Percentiles rank a stretch among this genome's conserved stretches.
These are phyloP conservation scores for Hirudinaria manillensis DNA, from an alignment of 2,888 invertebrate genomes.

Conservation along the genomic window DNA sequence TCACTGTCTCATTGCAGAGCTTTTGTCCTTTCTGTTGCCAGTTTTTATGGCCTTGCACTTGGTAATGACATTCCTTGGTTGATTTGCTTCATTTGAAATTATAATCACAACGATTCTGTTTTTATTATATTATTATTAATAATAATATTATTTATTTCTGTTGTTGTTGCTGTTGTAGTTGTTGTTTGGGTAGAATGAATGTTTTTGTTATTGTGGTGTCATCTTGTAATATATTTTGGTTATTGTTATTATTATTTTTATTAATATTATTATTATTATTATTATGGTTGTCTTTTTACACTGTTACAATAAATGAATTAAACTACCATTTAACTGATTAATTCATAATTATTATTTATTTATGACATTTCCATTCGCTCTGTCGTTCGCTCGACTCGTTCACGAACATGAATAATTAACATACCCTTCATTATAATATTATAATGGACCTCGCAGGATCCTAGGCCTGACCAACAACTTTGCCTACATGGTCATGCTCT, in stretches of 20 bases:
- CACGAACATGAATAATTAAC: background rate
- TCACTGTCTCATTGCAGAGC: too few relatives aligned
- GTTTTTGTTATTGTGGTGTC: background rate
- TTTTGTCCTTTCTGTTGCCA: too few relatives aligned
- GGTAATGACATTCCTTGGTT: too few relatives aligned
- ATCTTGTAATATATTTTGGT: background rate
- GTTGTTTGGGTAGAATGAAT: too few relatives aligned
- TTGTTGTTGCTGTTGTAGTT: too few relatives aligned
- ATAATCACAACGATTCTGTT: too few relatives aligned
- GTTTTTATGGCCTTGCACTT: too few relatives aligned
- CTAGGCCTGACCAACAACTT: slow-evolving; percentile 12
- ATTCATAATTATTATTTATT: too few relatives aligned
- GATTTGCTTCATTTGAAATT: too few relatives aligned
- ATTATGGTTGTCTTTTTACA: background rate
- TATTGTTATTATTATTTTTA: slow-evolving; percentile 1
- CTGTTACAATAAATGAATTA: too few relatives aligned
- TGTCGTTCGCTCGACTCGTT: background rate
- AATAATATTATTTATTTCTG: background rate
- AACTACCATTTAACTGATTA: background rate
- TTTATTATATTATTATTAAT: slow-evolving; percentile 1
- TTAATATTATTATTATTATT: slow-evolving; percentile 3
- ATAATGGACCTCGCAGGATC: background rate
- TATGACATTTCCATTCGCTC: background rate
- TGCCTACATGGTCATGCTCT: slow-evolving; percentile 3
- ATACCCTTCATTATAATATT: background rate